These are phyloP conservation scores for Manis crassicaudata DNA, from an alignment of 2,797 vertebrate species.

Conservation along the genomic window DNA sequence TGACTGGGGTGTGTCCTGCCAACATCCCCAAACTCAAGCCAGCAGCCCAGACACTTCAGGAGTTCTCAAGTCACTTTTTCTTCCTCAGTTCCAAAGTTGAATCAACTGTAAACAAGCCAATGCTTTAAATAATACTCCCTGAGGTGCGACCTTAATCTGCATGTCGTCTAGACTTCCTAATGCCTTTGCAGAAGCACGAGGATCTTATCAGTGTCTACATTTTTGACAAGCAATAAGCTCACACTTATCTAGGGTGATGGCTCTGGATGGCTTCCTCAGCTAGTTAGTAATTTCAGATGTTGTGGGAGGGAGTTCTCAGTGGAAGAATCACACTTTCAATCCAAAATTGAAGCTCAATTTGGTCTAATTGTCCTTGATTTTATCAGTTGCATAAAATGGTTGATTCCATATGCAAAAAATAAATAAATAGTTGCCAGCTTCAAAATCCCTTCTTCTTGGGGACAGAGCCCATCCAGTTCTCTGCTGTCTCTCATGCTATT, in stretches of 20 bases:
- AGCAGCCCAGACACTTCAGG: neutral
- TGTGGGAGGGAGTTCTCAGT: conserved; percentile 81
- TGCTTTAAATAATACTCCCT: conserved; percentile 39
- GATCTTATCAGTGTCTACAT: conserved; percentile 54
- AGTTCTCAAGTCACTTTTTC: neutral
- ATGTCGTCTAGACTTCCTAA: conserved; percentile 68
- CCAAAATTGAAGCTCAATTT: conserved; percentile 88
- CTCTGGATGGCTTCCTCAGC: conserved; percentile 73
- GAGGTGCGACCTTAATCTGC: conserved; percentile 46
- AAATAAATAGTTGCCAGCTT: conserved; percentile 80
- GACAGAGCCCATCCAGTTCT: conserved; percentile 57
- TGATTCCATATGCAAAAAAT: conserved; percentile 84
- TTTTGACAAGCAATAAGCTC: conserved; percentile 70
- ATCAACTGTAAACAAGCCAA: conserved; percentile 42
- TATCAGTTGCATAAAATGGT: conserved; percentile 84
- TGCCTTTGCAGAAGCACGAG: conserved; percentile 37
- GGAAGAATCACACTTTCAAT: conserved; percentile 79
- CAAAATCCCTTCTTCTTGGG: conserved; percentile 72
- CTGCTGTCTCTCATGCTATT: conserved; percentile 66
- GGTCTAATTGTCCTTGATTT: conserved; percentile 88
- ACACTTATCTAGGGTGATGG: conserved; percentile 74
- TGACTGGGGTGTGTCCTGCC: neutral
- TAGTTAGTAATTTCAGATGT: conserved; percentile 83
- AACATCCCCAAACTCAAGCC: neutral
- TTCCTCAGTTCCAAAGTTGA: conserved; percentile 21